These are phyloP conservation scores for Tautogolabrus adspersus DNA, from an alignment of 2,113 vertebrate species.

Conservation along the genomic window DNA sequence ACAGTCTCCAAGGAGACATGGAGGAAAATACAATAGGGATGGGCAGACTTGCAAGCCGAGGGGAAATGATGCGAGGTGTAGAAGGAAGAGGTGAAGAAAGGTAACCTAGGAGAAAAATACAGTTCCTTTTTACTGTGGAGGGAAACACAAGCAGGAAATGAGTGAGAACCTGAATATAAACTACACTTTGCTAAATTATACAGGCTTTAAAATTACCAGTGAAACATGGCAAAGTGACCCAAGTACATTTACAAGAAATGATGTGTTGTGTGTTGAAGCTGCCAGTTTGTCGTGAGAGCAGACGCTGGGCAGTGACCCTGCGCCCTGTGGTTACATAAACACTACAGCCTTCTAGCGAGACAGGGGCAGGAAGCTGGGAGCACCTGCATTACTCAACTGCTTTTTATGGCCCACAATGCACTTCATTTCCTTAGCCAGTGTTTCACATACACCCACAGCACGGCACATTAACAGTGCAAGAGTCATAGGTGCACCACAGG, in stretches of 20 bases:
- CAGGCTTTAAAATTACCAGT: not conserved
- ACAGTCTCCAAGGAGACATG: conserved; percentile 71
- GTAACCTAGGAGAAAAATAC: not conserved
- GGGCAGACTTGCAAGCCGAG: conserved; percentile 24
- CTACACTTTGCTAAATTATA: not conserved
- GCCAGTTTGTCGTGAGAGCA: conserved; percentile 15
- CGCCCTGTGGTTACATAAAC: conserved; percentile 49
- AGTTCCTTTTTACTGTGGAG: not conserved
- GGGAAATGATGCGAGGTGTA: conserved; percentile 9
- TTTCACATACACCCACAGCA: conserved; percentile 51
- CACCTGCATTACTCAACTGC: conserved; percentile 67
- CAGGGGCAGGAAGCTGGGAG: conserved; percentile 62
- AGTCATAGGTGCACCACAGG: conserved; percentile 42
- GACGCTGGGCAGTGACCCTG: conserved; percentile 41
- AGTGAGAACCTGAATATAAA: not conserved
- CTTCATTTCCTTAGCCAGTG: conserved; percentile 68
- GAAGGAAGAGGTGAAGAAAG: not conserved
- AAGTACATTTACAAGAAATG: not conserved
- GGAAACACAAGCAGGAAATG: not conserved
- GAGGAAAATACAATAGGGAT: conserved; percentile 67
- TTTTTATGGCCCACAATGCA: conserved; percentile 74
- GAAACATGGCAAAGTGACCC: not conserved
- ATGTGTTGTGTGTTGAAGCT: not conserved
- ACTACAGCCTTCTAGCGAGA: conserved; percentile 13
- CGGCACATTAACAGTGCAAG: conserved; percentile 46